Evolutionary conservation across 2,888 invertebrate genomes (phyloP), one percentile per base, ranked within the genome.

Genomic region (Drosophila vallismaia): DNA sequence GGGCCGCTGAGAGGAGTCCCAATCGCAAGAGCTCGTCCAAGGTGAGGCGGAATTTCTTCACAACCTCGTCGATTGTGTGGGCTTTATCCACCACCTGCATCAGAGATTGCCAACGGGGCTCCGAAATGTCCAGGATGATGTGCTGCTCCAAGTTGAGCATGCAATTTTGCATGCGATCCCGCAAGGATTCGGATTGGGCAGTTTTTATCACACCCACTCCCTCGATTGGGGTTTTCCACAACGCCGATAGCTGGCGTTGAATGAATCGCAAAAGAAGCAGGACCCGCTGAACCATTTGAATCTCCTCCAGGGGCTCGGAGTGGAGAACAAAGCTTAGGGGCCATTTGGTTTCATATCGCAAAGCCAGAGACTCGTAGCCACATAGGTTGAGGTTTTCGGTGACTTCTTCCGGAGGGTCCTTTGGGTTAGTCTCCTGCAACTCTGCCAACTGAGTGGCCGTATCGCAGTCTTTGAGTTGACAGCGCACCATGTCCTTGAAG

Each of bases 261-360:
- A 86, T 75, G 33, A 76, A 79, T 46, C 64, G 74, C 42, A 84
- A 44, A n/a, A 60, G 76, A 51, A 86, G 73, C 44, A 86, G 51
- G 7, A 81, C 70, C 1, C 84, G 79, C 26, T 81, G 79, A 12
- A 84, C 24, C 5, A 83, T 24, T 10, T 83, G 83, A 14, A 84
- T 24, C 40, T 81, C 76, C 38, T 76, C 64, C 48, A 81, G 6
- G 0, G 46, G 10, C 4, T 67, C 64, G 0, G 74, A 60, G 10
- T 83, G 72, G 0, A 79, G 66, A 5, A 84, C 57, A 51, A 83
- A 31, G 26, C 76, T 86, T 3, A 79, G 29, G 5, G 84, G 84
- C 84, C 84, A 84, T 0, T 75, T 67, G 51, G 63, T 54, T 2
- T 72, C 58, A 38, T 84, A 84, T 7, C 36, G 31, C 14, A 84